phyloP scores from a whole-genome alignment of 30 jellyfish, hydroid and myxozoan genomes.

The Cassiopea xamachana region DNA sequence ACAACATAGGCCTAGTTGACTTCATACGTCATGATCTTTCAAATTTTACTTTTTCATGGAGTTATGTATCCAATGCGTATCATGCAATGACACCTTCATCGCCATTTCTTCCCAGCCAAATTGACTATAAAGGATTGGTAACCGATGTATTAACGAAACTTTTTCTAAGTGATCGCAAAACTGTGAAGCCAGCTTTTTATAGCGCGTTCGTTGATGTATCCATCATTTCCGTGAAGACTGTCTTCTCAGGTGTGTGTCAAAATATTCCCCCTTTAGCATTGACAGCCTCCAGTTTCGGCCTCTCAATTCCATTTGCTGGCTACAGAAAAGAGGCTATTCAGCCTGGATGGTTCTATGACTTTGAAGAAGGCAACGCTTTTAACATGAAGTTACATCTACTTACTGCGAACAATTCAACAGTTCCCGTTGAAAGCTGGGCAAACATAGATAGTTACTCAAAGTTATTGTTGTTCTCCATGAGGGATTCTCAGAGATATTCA shows the following conservation, averaged over 20 bases:
- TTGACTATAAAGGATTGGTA: constrained; percentile 60
- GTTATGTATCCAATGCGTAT: constrained; percentile 68
- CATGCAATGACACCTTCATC: constrained; percentile 13
- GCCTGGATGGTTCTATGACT: constrained; percentile 78
- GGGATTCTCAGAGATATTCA: constrained; percentile 48
- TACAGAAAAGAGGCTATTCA: constrained; percentile 48
- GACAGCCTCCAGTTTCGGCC: constrained; percentile 34
- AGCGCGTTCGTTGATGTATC: constrained; percentile 49
- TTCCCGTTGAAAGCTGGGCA: constrained; percentile 63
- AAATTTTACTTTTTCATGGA: constrained; percentile 67
- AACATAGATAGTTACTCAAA: constrained; percentile 38
- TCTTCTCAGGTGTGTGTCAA: constrained; percentile 73
- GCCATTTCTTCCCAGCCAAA: constrained; percentile 4
- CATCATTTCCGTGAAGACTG: constrained; percentile 66
- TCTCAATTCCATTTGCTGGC: constrained; percentile 68
- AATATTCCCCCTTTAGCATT: constrained; percentile 82
- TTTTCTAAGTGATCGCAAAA: constrained; percentile 68
- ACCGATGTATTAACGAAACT: constrained; percentile 65
- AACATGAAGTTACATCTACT: constrained; percentile 44
- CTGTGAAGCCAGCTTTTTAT: constrained; percentile 55
- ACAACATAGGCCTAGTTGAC: constrained; percentile 64
- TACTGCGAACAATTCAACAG: constrained; percentile 21
- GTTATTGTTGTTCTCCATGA: constrained; percentile 25
- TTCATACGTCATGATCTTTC: constrained; percentile 35
- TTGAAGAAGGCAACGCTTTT: constrained; percentile 78